Conservation (phyloP, 2,888 invertebrate species). For the Nomada hirtipes region DNA sequence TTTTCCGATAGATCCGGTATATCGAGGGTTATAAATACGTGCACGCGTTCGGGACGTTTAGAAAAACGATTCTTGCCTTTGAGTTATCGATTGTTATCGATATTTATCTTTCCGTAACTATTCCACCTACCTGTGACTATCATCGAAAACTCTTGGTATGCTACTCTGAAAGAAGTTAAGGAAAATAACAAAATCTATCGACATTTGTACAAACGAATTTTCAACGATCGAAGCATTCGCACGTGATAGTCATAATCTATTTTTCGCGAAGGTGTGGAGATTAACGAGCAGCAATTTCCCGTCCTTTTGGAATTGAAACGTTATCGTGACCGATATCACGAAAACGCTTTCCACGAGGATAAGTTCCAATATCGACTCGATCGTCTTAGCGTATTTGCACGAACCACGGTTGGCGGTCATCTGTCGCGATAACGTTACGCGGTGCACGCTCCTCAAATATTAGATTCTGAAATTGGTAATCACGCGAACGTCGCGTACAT, state of each 20-base stretch:
- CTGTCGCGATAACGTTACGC: background rate
- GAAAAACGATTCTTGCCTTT: constrained; percentile 32
- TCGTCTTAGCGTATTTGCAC: background rate
- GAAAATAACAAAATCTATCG: background rate
- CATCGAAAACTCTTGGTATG: background rate
- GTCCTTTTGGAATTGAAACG: constrained; percentile 17
- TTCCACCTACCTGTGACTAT: constrained; percentile 21
- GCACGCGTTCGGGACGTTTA: constrained; percentile 44
- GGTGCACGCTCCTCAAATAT: background rate
- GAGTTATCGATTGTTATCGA: constrained; percentile 62
- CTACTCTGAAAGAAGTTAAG: background rate
- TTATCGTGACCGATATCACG: constrained; percentile 26
- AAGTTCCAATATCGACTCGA: background rate
- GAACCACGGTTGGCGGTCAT: background rate
- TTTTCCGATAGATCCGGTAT: constrained; percentile 29
- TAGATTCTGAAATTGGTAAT: constrained; percentile 5
- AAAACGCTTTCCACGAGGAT: constrained; percentile 39
- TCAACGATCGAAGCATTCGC: constrained; percentile 30
- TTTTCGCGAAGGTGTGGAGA: constrained; percentile 1
- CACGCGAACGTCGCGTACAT: constrained; percentile 5
- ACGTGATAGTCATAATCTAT: constrained; percentile 44
- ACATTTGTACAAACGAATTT: constrained; percentile 8
- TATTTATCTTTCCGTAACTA: constrained; percentile 32
- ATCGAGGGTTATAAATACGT: constrained; percentile 41
- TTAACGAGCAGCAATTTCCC: constrained; percentile 33